Base-by-base conservation (phyloP, 1,140 invertebrate species). In the Platyscapa corneri region DNA sequence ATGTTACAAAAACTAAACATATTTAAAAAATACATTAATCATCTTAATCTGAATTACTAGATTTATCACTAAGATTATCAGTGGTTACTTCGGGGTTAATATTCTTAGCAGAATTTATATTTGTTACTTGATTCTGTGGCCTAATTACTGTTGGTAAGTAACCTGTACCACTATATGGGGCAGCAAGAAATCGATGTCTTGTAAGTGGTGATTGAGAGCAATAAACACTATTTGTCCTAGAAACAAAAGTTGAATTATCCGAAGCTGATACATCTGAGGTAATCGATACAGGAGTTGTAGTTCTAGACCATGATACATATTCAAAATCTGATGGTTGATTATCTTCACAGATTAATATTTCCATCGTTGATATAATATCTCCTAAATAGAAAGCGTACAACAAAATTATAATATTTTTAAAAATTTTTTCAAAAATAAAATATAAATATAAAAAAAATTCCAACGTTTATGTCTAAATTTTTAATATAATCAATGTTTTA, bases 351-450 rank as follows among this genome's bases (percentile, higher is more conserved):
- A 97, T 94, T 94, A 98, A 95, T 75, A 97, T 95, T 90, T 99
- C 97, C 95, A 99, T 98, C 1, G 97, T 97, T 88, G 97, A 96
- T 0, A 98, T 95, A 0, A 98, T 96, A 90, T 98, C 97, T 0
- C 97, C 97, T 92, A 85, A n/a, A 88, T 49, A 77, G 42, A 12
- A 46, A 46, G 12, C 5, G 42, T 12, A 46, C 42, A 46, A 46
- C 42, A 46, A 12, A 7, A 46, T 46, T 7, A 7, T 46, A 46
- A 46, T 46, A 46, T 46, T 46, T 46, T 46, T 46, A 46, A 12
- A 46, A 46, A 46, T 46, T 7, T 7, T 7, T 46, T 46, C 5
- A 7, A 46, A 46, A 46, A 46, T 46, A 46, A 5, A 46, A 46
- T 46, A 46, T 46, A 46, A 46, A 46, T 46, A 46, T 46, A 46